phyloP scores from a whole-genome alignment of 1,140 invertebrate genomes.

The Leucophenga varia region DNA sequence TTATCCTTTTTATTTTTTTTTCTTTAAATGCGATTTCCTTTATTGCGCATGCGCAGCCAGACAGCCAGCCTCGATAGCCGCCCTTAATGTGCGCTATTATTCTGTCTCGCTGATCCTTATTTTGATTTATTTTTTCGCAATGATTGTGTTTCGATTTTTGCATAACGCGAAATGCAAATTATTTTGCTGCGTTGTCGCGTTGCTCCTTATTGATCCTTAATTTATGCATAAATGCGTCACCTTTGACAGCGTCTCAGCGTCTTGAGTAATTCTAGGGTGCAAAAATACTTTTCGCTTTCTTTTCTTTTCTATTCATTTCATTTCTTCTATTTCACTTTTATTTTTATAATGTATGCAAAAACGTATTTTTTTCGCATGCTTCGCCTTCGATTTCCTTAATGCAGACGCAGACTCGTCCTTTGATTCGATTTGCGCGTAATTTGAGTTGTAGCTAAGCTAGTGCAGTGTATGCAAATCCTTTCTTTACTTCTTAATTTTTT shows the following conservation, averaged over 20 bases:
- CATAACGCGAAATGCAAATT: slow-evolving; percentile 9
- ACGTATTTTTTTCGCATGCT: slow-evolving; percentile 31
- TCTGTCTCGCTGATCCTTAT: too few relatives aligned
- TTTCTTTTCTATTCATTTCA: slow-evolving; percentile 7
- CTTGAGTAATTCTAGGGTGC: slow-evolving; percentile 22
- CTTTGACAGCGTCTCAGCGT: slow-evolving; percentile 37
- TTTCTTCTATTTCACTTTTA: slow-evolving; percentile 26
- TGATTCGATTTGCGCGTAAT: too few relatives aligned
- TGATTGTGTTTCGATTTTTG: too few relatives aligned
- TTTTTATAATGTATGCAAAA: slow-evolving; percentile 39
- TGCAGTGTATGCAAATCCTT: slow-evolving; percentile 45
- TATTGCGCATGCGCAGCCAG: too few relatives aligned
- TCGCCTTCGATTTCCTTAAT: slow-evolving; percentile 23
- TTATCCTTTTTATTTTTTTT: too few relatives aligned
- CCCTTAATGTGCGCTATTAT: slow-evolving; percentile 47
- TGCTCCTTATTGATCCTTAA: slow-evolving; percentile 51
- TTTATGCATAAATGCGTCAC: slow-evolving; percentile 54
- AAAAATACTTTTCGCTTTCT: slow-evolving; percentile 30
- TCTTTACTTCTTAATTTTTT: slow-evolving; percentile 47
- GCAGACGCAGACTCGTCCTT: too few relatives aligned
- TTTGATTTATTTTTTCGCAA: too few relatives aligned
- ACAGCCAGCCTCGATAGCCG: slow-evolving; percentile 1
- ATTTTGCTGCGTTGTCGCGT: slow-evolving; percentile 18
- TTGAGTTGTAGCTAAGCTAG: too few relatives aligned
- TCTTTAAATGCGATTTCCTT: too few relatives aligned